These are phyloP conservation scores for Maniola jurtina DNA, from an alignment of 1,140 invertebrate species.

Conservation along the genomic window DNA sequence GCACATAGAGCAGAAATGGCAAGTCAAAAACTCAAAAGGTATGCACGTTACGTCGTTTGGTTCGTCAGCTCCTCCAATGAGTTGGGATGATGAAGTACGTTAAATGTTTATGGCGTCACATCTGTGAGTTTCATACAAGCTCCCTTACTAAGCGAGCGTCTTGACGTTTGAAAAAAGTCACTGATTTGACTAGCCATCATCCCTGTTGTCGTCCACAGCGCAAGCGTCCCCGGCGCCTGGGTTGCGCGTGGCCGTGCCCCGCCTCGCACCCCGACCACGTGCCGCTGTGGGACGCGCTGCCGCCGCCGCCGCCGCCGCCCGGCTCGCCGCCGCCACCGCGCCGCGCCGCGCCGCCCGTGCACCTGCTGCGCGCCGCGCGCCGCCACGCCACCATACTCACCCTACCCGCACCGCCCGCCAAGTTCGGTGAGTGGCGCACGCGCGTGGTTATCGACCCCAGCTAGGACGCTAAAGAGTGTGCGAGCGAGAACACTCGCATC, in stretches of 20 bases:
- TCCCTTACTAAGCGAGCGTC: not conserved
- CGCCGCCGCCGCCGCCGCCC: slow-evolving; percentile 60
- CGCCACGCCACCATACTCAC: not conserved
- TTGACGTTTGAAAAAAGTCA: not conserved
- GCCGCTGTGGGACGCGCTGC: slow-evolving; percentile 69
- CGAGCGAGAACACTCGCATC: no score
- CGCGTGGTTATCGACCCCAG: no score
- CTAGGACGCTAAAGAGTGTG: no score
- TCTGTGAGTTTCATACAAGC: no score
- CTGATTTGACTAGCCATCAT: not conserved
- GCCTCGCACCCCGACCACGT: slow-evolving; percentile 63
- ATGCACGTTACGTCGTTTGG: no score
- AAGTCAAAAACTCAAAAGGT: no score
- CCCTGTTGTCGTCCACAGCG: slow-evolving; percentile 28
- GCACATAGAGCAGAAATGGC: no score
- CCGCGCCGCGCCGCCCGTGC: slow-evolving; percentile 23
- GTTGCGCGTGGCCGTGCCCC: slow-evolving; percentile 66
- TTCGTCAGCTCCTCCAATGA: no score
- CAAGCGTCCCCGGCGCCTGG: slow-evolving; percentile 43
- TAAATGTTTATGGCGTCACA: no score
- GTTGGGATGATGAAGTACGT: no score
- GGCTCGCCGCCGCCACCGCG: slow-evolving; percentile 41
- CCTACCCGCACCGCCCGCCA: slow-evolving; percentile 5
- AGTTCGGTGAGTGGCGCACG: slow-evolving; percentile 25
- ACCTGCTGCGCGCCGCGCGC: slow-evolving; percentile 13